Conservation (phyloP, 2,888 invertebrate genomes). For the Drosophila borealis region DNA sequence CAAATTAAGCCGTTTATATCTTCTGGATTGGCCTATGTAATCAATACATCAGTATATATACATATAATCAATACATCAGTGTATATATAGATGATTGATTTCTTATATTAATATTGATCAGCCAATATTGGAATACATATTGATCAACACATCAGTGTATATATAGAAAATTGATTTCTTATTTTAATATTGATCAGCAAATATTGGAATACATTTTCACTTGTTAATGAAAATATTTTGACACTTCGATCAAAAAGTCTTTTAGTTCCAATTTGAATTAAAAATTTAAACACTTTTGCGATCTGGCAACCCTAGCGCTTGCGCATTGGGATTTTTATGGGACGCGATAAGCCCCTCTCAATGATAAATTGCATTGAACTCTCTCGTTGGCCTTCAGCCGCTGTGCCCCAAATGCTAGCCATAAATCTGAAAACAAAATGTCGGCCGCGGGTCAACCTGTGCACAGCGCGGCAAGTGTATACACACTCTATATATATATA, state of each 20-base stretch:
- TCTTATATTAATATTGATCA: no score
- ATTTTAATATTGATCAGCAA: no score
- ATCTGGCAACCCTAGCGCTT: slow-evolving; percentile 5
- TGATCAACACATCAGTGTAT: no score
- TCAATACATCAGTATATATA: no score
- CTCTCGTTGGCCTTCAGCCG: slow-evolving; percentile 69
- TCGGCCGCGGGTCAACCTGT: slow-evolving; percentile 52
- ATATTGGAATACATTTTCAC: neutral
- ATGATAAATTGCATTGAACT: slow-evolving; percentile 74
- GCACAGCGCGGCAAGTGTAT: slow-evolving; percentile 45
- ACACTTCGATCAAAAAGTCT: neutral
- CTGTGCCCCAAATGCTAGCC: slow-evolving; percentile 42
- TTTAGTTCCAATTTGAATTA: neutral
- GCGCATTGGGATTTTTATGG: neutral
- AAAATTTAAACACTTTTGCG: neutral
- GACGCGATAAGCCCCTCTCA: slow-evolving; percentile 27
- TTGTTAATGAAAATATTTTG: neutral
- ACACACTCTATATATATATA: neutral
- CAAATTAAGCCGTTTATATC: no score
- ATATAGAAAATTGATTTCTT: no score
- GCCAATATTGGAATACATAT: neutral
- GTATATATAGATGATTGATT: no score
- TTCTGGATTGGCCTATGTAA: neutral
- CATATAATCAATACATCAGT: no score
- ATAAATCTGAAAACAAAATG: slow-evolving; percentile 60